Evolutionary conservation across 2,888 invertebrate genomes (phyloP), one percentile per base, ranked within the genome.

Genomic region (Stomorhina lunata): DNA sequence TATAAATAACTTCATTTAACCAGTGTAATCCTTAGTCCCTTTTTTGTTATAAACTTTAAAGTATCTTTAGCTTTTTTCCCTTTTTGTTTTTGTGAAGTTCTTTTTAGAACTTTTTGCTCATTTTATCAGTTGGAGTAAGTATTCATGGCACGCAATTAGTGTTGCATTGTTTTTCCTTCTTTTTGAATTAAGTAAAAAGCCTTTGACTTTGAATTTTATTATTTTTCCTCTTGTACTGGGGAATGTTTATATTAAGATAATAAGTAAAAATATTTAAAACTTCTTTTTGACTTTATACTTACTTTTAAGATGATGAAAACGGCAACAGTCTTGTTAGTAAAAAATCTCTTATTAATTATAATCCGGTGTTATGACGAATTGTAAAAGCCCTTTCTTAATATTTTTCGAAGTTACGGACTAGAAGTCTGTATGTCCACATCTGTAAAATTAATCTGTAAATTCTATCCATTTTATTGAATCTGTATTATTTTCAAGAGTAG

Each of bases 71-170:
- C 61, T 40, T 34, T 71, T 57, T 57, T 17, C 29, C 34, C 4
- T 29, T 50, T 59, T 53, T 43, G 10, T 32, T 57, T 55, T 68
- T 34, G 25, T 57, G 25, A 17, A 71, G 25, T 59, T 84, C 15
- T 32, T 69, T 29, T 27, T 50, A 29, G 20, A 69, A 68, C 59
- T 50, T 80, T 25, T 53, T 73, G 40, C 29, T 78, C 53, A 45
- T 65, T 82, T 75, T 76, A 76, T 75, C 55, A 57, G 65, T 53
- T 73, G 53, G 69, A 76, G 75, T 82, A 73, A 76, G 75, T 82
- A 85, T 88, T 88, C 89, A 87, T 89, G 85, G 86, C 85, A 84
- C 86, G 87, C 88, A 88, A 88, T 88, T 88, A 89, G 88, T 88
- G 88, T 86, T 86, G 88, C 88, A 88, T 88, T 88, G 88, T 89